Base-by-base conservation (phyloP, 2,888 invertebrate species). In the Philopedon plagiatum region DNA sequence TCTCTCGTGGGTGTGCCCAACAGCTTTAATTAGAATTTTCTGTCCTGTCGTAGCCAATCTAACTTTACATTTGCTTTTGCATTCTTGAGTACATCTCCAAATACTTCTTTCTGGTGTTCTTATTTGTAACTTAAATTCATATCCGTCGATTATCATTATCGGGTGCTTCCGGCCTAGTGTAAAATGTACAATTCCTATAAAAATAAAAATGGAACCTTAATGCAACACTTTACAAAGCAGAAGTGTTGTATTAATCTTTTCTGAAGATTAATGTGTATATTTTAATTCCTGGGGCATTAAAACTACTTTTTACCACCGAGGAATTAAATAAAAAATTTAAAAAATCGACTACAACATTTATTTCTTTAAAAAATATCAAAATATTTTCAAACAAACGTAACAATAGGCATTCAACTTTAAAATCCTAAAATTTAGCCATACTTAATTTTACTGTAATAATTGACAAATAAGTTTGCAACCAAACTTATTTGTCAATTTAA, bases 101-200 rank as follows among this genome's bases (percentile, higher is more conserved):
- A 66, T 32, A 54, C 29, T 66, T 15, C 23, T 54, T 15, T 44
- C 21, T 11, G 29, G 26, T 29, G 23, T 41, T 29, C 37, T 41
- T 44, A 51, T 37, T 26, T 49, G 41, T 5, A 74, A 8, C 13
- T 62, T 74, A 39, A 34, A 75, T 46, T 75, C 72, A 51, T 73
- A 67, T 7, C 58, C 58, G 7, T 69, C 65, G 0, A 75, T 44
- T 18, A 75, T 61, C 57, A 75, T 41, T 39, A 71, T 73, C 1
- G 75, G 75, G 37, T 75, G 34, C 62, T 75, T 75, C 23, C 57
- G 9, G 18, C 65, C 73, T 21, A 57, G 34, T 1, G 56, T 34
- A 13, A 73, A 51, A 56, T 64, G 66, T 9, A 73, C 68, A 8
- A 32, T 26, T 4, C 62, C 68, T 67, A n/a, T n/a, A 39, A 13